Evolutionary conservation across 2,888 invertebrate genomes (phyloP), one percentile per base, ranked within the genome.

Genomic region (Tetanocera ferruginea): DNA sequence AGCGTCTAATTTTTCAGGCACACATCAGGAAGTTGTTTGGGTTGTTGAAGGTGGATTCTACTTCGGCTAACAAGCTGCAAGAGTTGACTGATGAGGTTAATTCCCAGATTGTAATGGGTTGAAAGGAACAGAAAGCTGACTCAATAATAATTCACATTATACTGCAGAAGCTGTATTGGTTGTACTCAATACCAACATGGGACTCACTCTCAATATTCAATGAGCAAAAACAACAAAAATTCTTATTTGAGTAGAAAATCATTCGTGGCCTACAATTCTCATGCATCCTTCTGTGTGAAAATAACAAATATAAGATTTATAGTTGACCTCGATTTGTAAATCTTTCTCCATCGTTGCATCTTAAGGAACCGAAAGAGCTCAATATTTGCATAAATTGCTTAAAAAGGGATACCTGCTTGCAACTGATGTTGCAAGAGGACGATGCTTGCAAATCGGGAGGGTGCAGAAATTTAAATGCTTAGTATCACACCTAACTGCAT

Each of bases 351-450:
- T 3, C 49, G 9, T 8, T 69, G 19, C 72, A 78, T 17, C 76
- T 62, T 55, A 69, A 74, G 31, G 77, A 80, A 76, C 75, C 49
- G 1, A 80, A 75, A 37, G 71, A 25, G 8, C 34, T 79, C 31
- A 55, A 76, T 3, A 52, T 82, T 25, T 81, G 81, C 14, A 25
- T 80, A 1, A 83, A 83, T 72, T 82, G 81, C 25, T 62, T 81
- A 34, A 75, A 73, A 28, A 78, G n/a, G 80, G 81, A 2, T 79
- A 81, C 66, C 43, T 64, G 14, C 11, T 8, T n/a, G n/a, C n/a
- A n/a, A n/a, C n/a, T n/a, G n/a, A n/a, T n/a, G n/a, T n/a, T n/a
- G n/a, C n/a, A n/a, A n/a, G n/a, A n/a, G n/a, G n/a, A 51, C 62
- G n/a, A 76, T 25, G 76, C 73, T 19, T 82, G 81, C 57, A 82